Conservation (phyloP, 2,113 vertebrate species). For the Scolopax mira region DNA sequence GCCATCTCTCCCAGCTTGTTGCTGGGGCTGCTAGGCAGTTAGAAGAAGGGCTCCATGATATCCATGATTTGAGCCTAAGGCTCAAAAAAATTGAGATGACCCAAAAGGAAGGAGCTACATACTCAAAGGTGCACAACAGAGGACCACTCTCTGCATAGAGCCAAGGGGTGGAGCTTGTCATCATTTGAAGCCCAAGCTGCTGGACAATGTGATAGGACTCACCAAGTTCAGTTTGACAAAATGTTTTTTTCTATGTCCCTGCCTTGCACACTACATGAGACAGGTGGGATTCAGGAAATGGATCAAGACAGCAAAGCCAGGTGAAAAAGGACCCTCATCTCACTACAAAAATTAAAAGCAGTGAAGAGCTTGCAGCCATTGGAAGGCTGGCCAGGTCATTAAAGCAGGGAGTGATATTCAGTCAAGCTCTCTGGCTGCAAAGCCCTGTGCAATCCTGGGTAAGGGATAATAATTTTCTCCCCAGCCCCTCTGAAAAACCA, state of each 20-base stretch:
- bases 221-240: neutral
- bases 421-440: neutral
- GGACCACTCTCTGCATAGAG: accelerated
- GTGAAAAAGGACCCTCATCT: neutral
- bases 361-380: neutral
- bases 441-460: accelerated
- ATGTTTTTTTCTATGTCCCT: neutral
- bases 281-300: neutral
- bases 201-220: neutral
- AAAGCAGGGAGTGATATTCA: neutral
- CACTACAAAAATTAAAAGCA: neutral
- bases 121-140: accelerated
- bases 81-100: neutral
- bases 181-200: neutral
- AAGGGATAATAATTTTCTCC: neutral
- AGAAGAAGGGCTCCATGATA: neutral
- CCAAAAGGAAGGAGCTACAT: neutral
- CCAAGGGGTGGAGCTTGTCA: accelerated
- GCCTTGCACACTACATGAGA: neutral
- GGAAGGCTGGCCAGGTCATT: accelerated
- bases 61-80: neutral
- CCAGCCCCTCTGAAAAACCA: neutral
- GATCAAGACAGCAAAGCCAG: accelerated
- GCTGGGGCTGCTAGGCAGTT: neutral
- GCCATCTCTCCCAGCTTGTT: neutral